Percentiles rank a stretch among this genome's conserved stretches.
These are phyloP conservation scores for Trichomycterus rosablanca DNA, from an alignment of 2,113 vertebrate genomes.

Conservation along the genomic window DNA sequence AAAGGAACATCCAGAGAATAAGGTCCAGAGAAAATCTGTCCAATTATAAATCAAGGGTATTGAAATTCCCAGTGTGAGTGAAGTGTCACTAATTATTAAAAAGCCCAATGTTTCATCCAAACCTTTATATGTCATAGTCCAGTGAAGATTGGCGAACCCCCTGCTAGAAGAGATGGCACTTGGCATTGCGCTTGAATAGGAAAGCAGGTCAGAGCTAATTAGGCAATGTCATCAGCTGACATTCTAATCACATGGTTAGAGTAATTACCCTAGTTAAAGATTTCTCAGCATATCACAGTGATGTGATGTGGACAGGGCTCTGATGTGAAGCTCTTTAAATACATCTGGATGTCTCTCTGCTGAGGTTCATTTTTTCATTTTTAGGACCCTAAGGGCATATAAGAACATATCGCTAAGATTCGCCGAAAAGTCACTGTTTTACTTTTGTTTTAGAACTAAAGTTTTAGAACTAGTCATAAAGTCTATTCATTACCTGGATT, in stretches of 20 bases:
- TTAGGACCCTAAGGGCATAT: slow-evolving; percentile 46
- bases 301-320: slow-evolving; percentile 50
- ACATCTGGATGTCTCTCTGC: slow-evolving; percentile 40
- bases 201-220: slow-evolving; percentile 66
- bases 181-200: slow-evolving; percentile 51
- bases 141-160: slow-evolving; percentile 20
- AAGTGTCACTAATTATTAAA: slow-evolving; percentile 62
- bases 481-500: too few relatives aligned
- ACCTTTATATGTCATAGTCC: slow-evolving; percentile 51
- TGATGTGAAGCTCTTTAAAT: slow-evolving; percentile 55
- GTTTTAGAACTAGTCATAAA: background rate
- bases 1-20: too few relatives aligned
- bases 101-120: slow-evolving; percentile 30
- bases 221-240: slow-evolving; percentile 67
- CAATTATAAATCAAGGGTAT: slow-evolving; percentile 38
- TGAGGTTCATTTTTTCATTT: slow-evolving; percentile 33
- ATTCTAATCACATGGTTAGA: slow-evolving; percentile 68
- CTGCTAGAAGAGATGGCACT: slow-evolving; percentile 31
- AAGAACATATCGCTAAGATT: slow-evolving; percentile 23
- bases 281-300: slow-evolving; percentile 51
- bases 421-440: slow-evolving; percentile 4
- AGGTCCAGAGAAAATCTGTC: too few relatives aligned
- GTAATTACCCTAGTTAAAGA: slow-evolving; percentile 67
- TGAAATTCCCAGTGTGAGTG: slow-evolving; percentile 47
- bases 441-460: slow-evolving; percentile 22